phyloP scores from a whole-genome alignment of 2,888 invertebrate species.

The Gymnoscelis rufifasciata region DNA sequence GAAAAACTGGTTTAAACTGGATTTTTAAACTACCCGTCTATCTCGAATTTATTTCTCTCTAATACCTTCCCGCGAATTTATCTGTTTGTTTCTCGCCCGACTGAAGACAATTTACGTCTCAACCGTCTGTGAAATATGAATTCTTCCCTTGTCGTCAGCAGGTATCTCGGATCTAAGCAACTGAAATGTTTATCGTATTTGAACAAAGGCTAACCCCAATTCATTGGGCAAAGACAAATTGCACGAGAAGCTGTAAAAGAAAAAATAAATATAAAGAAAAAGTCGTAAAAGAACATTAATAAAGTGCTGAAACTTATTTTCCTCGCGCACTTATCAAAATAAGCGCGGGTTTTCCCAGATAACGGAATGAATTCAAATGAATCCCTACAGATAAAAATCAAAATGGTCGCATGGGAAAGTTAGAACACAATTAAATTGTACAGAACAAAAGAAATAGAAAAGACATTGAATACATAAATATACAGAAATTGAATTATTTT shows the following conservation, averaged over 20 bases:
- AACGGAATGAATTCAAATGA: constrained; percentile 66
- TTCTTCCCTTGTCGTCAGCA: not conserved
- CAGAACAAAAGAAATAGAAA: constrained; percentile 61
- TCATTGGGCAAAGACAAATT: constrained; percentile 16
- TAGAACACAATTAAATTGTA: constrained; percentile 34
- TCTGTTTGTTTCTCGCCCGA: constrained; percentile 18
- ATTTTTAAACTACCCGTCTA: constrained; percentile 37
- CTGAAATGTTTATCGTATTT: constrained; percentile 12
- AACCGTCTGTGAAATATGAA: constrained; percentile 7
- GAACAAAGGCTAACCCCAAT: constrained; percentile 13
- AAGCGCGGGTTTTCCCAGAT: constrained; percentile 39
- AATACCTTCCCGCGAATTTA: constrained; percentile 21
- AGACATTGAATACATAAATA: constrained; percentile 62
- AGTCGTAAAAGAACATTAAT: constrained; percentile 23
- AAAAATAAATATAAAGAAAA: constrained; percentile 18
- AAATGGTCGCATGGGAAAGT: constrained; percentile 34
- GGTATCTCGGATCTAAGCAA: not conserved
- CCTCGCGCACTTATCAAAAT: constrained; percentile 37
- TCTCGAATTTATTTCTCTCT: constrained; percentile 29
- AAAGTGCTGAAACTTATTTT: constrained; percentile 23
- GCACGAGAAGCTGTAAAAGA: constrained; percentile 11
- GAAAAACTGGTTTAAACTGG: constrained; percentile 45
- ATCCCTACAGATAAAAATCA: constrained; percentile 63
- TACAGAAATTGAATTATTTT: constrained; percentile 63
- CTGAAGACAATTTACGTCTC: constrained; percentile 12